These are phyloP conservation scores for Andrena hattorfiana DNA, from an alignment of 2,888 invertebrate species.

Conservation along the genomic window DNA sequence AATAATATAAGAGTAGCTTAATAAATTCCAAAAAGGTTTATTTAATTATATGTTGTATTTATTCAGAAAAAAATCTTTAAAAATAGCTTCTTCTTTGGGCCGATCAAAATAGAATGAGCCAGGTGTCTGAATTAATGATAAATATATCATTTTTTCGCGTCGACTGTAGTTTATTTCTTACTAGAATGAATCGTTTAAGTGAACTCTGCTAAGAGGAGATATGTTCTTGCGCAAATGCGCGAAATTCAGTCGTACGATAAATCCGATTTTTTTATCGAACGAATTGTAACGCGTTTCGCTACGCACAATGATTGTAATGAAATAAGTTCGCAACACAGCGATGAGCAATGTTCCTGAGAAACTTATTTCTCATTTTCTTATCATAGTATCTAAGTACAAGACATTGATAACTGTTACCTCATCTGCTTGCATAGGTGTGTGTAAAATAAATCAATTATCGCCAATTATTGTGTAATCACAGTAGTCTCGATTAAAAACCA, in stretches of 20 bases:
- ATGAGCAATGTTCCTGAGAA: conserved; percentile 30
- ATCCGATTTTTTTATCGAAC: background rate
- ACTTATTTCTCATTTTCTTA: conserved; percentile 5
- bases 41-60: no score
- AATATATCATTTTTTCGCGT: background rate
- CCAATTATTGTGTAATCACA: background rate
- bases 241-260: no score
- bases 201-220: background rate
- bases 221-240: background rate
- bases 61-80: no score
- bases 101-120: no score
- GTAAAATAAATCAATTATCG: background rate
- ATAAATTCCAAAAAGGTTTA: no score
- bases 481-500: background rate
- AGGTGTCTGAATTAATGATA: background rate
- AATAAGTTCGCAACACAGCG: background rate
- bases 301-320: background rate
- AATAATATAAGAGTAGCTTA: no score
- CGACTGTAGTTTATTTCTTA: background rate
- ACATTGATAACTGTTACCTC: background rate
- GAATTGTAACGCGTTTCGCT: background rate
- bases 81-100: no score
- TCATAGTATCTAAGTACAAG: background rate
- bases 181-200: background rate
- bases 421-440: background rate